Evolutionary conservation across 2,888 invertebrate genomes (phyloP).

Genomic region (Horisme vitalbata): DNA sequence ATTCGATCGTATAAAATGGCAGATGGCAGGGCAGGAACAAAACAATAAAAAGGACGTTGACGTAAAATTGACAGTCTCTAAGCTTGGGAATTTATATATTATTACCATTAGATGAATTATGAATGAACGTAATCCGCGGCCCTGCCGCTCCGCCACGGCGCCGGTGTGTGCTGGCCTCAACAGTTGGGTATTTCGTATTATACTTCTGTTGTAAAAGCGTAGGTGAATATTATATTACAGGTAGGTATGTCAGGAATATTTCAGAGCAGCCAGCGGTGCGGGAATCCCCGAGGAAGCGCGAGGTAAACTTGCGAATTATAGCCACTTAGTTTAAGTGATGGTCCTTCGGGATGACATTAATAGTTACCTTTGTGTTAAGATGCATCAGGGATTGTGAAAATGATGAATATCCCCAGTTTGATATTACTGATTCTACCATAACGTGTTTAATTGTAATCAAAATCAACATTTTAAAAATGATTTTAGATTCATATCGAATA

Average conservation of each 20-base stretch:
- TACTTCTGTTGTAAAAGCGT: too few species aligned
- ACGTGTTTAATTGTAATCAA: too few species aligned
- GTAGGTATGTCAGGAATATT: constrained; percentile 57
- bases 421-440: too few species aligned
- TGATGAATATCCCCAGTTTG: too few species aligned
- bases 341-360: constrained; percentile 52
- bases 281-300: constrained; percentile 61
- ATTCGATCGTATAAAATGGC: too few species aligned
- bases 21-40: too few species aligned
- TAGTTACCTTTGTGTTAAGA: neutral
- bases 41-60: too few species aligned
- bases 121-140: neutral
- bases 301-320: constrained; percentile 76
- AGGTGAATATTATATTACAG: constrained; percentile 8
- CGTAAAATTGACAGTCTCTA: too few species aligned
- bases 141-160: neutral
- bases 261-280: constrained; percentile 58
- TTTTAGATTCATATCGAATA: too few species aligned
- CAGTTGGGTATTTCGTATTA: neutral
- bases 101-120: too few species aligned
- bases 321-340: constrained; percentile 77
- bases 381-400: constrained; percentile 1
- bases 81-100: too few species aligned
- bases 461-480: too few species aligned
- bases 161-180: neutral